Percentiles rank a stretch among this genome's conserved stretches.
phyloP scores from a whole-genome alignment of 2,113 vertebrate species.

The Cephalophus harveyi region DNA sequence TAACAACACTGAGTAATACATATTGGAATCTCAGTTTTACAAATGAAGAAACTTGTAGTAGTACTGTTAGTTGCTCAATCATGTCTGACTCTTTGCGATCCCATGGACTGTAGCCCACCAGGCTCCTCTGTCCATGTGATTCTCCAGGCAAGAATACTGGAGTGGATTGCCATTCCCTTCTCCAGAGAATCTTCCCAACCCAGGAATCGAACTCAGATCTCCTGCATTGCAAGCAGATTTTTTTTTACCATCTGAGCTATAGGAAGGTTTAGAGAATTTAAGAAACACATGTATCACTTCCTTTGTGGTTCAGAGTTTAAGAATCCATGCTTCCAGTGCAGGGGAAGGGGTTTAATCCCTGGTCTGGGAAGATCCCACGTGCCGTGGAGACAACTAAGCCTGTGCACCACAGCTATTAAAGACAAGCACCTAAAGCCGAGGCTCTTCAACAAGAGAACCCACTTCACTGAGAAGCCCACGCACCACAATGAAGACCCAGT shows the following conservation, averaged over 20 bases:
- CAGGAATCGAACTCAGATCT: neutral
- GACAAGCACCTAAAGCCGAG: neutral
- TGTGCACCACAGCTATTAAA: neutral
- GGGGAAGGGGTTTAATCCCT: neutral
- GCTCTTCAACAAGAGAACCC: neutral
- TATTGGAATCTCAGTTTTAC: neutral
- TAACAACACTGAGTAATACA: neutral
- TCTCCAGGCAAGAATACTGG: neutral
- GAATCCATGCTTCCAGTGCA: neutral
- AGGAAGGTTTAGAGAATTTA: neutral
- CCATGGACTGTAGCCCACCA: neutral
- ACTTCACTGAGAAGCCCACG: neutral
- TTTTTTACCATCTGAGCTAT: neutral
- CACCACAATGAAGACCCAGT: neutral
- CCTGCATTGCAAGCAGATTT: neutral
- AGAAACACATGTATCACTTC: neutral
- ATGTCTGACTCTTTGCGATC: fast-evolving
- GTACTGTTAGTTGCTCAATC: neutral
- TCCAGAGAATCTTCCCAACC: neutral
- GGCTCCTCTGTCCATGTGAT: neutral
- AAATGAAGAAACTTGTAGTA: neutral
- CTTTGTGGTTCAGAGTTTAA: neutral
- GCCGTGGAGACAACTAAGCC: neutral
- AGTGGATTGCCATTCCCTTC: neutral
- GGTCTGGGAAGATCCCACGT: neutral